These are phyloP conservation scores for Latheticus oryzae DNA, from an alignment of 2,888 invertebrate species.

Conservation along the genomic window DNA sequence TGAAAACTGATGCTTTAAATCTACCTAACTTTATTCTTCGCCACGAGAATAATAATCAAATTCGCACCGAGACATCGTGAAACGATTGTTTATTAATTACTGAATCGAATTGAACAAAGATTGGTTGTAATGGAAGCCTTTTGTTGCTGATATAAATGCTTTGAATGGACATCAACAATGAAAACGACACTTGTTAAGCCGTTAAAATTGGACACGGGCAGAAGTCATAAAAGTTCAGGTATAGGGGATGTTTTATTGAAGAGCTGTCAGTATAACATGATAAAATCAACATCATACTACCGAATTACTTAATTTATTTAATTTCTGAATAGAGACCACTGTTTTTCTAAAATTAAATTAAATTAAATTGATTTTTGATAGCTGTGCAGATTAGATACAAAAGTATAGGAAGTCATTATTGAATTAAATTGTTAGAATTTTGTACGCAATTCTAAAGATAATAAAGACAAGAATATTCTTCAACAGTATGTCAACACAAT, in stretches of 20 bases:
- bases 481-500: no score
- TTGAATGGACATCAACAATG: conserved; percentile 42
- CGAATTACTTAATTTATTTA: conserved; percentile 43
- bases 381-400: no score
- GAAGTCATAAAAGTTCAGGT: conserved; percentile 56
- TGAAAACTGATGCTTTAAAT: neutral
- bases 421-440: no score
- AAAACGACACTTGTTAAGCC: conserved; percentile 53
- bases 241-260: conserved; percentile 55
- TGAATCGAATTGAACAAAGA: conserved; percentile 12
- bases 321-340: conserved; percentile 11
- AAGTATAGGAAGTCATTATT: no score
- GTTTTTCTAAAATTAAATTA: conserved; percentile 1
- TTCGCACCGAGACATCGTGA: neutral
- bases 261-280: conserved; percentile 53
- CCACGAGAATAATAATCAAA: neutral
- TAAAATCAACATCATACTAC: conserved; percentile 52
- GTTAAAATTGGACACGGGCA: conserved; percentile 57
- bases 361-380: conserved; percentile 1
- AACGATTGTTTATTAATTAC: conserved; percentile 1
- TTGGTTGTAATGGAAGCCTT: conserved; percentile 2
- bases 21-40: conserved; percentile 1
- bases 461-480: no score
- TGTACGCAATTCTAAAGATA: no score
- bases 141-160: conserved; percentile 8